These are phyloP conservation scores for Zosterops pallidus DNA, from an alignment of 2,113 vertebrate species.

Conservation along the genomic window DNA sequence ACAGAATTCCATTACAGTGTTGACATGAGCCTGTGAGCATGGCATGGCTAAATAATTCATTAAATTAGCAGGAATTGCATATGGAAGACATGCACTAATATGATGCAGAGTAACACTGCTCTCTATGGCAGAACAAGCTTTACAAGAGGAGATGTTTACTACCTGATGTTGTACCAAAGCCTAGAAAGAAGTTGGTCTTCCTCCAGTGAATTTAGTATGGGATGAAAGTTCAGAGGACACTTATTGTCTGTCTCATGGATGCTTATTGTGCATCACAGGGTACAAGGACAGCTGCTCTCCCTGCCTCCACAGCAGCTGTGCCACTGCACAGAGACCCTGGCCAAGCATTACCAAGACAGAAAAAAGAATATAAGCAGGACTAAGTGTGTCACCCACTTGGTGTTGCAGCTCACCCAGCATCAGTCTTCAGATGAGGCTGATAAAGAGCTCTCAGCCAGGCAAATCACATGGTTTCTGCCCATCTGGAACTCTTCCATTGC, in stretches of 20 bases:
- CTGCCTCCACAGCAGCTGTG: background rate
- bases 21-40: constrained; percentile 36
- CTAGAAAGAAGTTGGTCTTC: background rate
- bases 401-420: background rate
- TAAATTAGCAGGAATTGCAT: constrained; percentile 52
- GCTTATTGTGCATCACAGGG: background rate
- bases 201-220: background rate
- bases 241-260: background rate
- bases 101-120: background rate
- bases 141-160: background rate
- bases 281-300: background rate
- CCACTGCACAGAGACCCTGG: background rate
- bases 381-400: background rate
- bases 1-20: constrained; percentile 31
- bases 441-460: background rate
- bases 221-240: background rate
- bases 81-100: constrained; percentile 2
- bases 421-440: background rate
- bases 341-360: background rate
- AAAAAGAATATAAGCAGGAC: background rate
- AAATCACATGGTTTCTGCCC: background rate
- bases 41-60: constrained; percentile 63
- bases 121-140: constrained; percentile 10
- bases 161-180: background rate
- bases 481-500: background rate